Evolutionary conservation across 2,113 vertebrate genomes (phyloP), one percentile per base, ranked within the genome.

Genomic region (Fregetta grallaria): DNA sequence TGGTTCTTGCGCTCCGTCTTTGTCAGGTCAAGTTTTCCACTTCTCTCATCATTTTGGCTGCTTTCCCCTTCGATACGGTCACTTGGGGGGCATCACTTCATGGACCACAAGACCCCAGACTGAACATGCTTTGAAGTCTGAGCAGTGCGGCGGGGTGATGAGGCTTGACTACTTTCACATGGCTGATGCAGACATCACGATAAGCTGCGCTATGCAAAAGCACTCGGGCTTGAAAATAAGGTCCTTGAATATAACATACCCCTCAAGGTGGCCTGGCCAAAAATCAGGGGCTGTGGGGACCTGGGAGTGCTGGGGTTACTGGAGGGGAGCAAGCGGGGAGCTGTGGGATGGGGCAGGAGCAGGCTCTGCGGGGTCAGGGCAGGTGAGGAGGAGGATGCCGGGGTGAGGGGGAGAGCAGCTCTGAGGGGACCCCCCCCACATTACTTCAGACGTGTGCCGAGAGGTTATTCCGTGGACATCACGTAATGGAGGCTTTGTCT

Each of bases 101-200:
- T 29, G 2, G 8, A 14, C 36, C 32, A 0, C 40, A 1, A 11
- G 67, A 6, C 5, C 16, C 50, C 27, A 10, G 15, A 13, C 21
- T 7, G 32, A 38, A 12, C 22, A 1, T 3, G 6, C 5, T 58
- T 16, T 3, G 58, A 6, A 13, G 52, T 3, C 30, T 3, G 15
- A 2, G n/a, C 44, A 7, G 47, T 0, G n/a, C 6, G 0, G 29
- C 9, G 22, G 9, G 56, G 21, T 5, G 23, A 1, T 4, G 20
- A 12, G 26, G 34, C 1, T 0, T 23, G 13, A 17, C 21, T 3
- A 5, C 38, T 34, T 6, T 6, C 50, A 11, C 36, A 0, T 4
- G 2, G 53, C 70, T 9, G 3, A 1, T 4, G 63, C 21, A 11
- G 47, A 8, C 8, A 8, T 9, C 14, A 6, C 11, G 19, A 6